These are phyloP conservation scores for Helarctos malayanus DNA, from an alignment of 2,797 vertebrate species.

Conservation along the genomic window DNA sequence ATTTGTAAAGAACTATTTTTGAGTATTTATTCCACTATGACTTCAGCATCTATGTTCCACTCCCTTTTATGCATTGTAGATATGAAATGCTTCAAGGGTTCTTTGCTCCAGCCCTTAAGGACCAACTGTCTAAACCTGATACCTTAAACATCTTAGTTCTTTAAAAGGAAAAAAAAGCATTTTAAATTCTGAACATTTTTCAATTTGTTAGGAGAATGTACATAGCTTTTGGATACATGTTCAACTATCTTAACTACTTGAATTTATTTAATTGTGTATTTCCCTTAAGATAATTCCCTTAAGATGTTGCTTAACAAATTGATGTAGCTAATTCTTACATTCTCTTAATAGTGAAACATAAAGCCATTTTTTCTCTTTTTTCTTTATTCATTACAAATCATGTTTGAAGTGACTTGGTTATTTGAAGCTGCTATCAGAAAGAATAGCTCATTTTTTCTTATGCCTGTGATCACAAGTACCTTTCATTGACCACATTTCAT, in stretches of 20 bases:
- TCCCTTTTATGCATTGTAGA: not conserved
- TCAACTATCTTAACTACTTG: not conserved
- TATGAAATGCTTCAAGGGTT: not conserved
- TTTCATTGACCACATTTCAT: not conserved
- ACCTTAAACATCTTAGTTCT: not conserved
- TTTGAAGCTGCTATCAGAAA: conserved; percentile 35
- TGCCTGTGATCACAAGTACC: not conserved
- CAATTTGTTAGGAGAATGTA: not conserved
- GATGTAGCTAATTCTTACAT: not conserved
- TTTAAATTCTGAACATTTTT: not conserved
- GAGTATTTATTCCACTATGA: not conserved
- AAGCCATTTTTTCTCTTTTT: not conserved
- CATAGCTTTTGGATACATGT: not conserved
- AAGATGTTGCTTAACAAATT: conserved; percentile 19
- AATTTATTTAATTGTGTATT: conserved; percentile 45
- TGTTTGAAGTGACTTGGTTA: not conserved
- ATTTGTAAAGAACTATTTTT: not conserved
- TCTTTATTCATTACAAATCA: not conserved
- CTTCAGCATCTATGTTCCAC: not conserved
- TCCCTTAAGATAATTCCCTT: conserved; percentile 29
- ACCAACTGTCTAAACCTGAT: not conserved
- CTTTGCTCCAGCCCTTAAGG: not conserved
- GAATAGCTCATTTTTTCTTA: not conserved
- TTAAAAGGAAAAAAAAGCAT: not conserved
- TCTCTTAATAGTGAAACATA: not conserved